Evolutionary conservation across 2,888 invertebrate genomes (phyloP), one percentile per base, ranked within the genome.

Genomic region (Ormyrus rosae): DNA sequence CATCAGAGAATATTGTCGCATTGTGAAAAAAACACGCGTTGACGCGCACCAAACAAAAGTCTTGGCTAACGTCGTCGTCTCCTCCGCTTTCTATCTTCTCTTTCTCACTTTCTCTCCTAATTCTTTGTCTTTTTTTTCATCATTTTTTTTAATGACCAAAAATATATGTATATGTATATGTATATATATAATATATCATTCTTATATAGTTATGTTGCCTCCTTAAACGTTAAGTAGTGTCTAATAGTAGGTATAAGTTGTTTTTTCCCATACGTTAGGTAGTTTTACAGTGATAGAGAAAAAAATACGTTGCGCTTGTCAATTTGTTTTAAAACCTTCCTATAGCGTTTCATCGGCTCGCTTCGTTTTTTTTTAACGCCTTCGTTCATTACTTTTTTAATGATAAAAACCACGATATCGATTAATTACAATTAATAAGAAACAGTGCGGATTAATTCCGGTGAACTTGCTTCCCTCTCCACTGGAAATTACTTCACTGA

Each of bases 201-300:
- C 88, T 89, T 88, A 89, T 89, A 89, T 89, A 88, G 87, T 90
- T 89, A 89, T 88, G 89, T 89, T 88, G 87, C 88, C 84, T 88
- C 85, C 90, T 90, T 90, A 90, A 86, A 87, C 86, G 86, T 88
- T 90, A 90, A 89, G 86, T 90, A 89, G 88, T 88, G 88, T 90
- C 76, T 89, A 89, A 88, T 90, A 90, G 89, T 90, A 89, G 87
- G 86, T 89, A 88, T 88, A 88, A 88, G 86, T 88, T 88, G 45
- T 74, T 78, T 76, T 65, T 72, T 51, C 53, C 81, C 64, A 76
- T 88, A 86, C 85, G 85, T 89, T 90, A 90, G 89, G 87, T 90
- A 90, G 88, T 89, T 90, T 90, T 89, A 90, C 89, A 90, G 87
- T 87, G 89, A 90, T 88, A 90, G 88, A 89, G 88, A 89, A 89